Evolutionary conservation across 2,113 vertebrate species (phyloP), one percentile per base, ranked within the genome.

Genomic region (Procavia capensis): DNA sequence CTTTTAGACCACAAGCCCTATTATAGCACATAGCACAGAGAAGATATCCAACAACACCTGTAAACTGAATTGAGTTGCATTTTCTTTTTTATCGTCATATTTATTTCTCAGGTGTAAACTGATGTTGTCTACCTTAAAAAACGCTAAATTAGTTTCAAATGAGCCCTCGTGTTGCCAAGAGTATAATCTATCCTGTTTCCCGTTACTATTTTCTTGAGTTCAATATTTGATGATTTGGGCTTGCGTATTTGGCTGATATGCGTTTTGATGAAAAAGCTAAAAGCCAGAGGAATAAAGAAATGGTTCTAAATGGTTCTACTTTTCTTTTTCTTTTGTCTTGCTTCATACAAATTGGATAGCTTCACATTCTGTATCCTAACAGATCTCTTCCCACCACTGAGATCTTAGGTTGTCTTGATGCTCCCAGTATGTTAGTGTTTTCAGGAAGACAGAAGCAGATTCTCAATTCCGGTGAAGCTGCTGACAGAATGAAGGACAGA

Each of bases 301-400:
- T 11, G 16, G 17, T 47, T 47, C 31, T 68, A n/a, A 70, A 63
- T 11, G 16, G 17, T 47, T 47, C 31, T 68, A 17, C 8, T 22
- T 57, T 72, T 87, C 59, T 7, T 74, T 89, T 54, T n/a, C n/a
- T n/a, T n/a, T n/a, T n/a, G n/a, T n/a, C n/a, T n/a, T n/a, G n/a
- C n/a, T n/a, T n/a, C n/a, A n/a, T n/a, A n/a, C n/a, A 87, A 45
- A 83, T 84, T 91, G 61, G 31, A 63, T 91, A 81, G 43, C 78
- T 87, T 64, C 54, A 59, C 13, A 72, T 45, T 92, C 20, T 72
- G 1, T 74, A 83, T 79, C 83, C 6, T 63, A 76, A 68, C 24
- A 70, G 45, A 63, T 6, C 50, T 45, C 86, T 95, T 86, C 43
- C 86, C 20, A 4, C 87, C 34, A 47, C 13, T 5, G 36, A 70